A percentile compares a stretch with the other conserved stretches of the same genome.
phyloP scores from a whole-genome alignment of 2,888 invertebrate species.

The Pollenia angustigena region DNA sequence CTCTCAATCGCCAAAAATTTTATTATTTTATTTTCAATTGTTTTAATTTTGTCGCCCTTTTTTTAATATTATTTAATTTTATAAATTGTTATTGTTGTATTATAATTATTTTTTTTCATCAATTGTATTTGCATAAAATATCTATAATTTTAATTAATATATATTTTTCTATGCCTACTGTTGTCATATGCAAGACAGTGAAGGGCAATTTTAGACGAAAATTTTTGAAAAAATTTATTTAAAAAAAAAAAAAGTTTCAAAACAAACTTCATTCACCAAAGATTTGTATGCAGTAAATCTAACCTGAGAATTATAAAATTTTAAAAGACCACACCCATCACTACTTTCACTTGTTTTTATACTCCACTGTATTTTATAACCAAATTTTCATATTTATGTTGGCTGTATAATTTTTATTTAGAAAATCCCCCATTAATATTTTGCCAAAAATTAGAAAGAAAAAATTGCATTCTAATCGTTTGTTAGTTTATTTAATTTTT shows the following conservation, averaged over 20 bases:
- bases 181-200: slow-evolving; percentile 18
- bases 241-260: too few relatives aligned
- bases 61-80: slow-evolving; percentile 41
- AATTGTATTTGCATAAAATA: slow-evolving; percentile 67
- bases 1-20: slow-evolving; percentile 57
- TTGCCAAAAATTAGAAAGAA: slow-evolving; percentile 21
- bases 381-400: slow-evolving; percentile 32
- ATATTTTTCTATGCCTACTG: slow-evolving; percentile 36
- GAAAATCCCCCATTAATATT: slow-evolving; percentile 51
- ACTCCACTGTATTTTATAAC: neutral
- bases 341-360: neutral
- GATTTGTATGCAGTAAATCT: too few relatives aligned
- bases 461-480: slow-evolving; percentile 53
- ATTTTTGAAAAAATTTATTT: too few relatives aligned
- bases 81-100: slow-evolving; percentile 37
- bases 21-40: slow-evolving; percentile 62
- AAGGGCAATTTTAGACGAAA: neutral
- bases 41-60: slow-evolving; percentile 55
- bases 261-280: too few relatives aligned
- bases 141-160: slow-evolving; percentile 69
- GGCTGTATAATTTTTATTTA: slow-evolving; percentile 41
- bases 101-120: slow-evolving; percentile 27
- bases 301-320: too few relatives aligned
- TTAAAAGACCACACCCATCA: too few relatives aligned
- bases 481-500: slow-evolving; percentile 30